phyloP scores from a whole-genome alignment of 2,113 vertebrate species.

The Sylvia atricapilla region DNA sequence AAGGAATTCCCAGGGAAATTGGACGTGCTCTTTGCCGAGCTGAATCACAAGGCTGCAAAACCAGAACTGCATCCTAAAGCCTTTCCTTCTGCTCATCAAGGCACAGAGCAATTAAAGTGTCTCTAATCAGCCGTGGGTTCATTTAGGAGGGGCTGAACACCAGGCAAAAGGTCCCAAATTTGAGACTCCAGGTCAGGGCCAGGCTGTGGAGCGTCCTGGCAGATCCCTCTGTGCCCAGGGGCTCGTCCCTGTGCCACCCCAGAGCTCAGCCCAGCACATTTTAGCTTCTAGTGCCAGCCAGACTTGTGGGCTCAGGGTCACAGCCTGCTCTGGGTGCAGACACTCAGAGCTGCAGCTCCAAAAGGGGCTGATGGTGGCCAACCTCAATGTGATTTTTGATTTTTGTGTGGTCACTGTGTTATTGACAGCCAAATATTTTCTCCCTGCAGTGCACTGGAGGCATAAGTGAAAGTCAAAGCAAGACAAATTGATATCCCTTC shows the following conservation, averaged over 20 bases:
- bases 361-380: not conserved
- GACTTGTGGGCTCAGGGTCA: not conserved
- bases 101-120: not conserved
- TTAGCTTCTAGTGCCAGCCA: rapidly evolving
- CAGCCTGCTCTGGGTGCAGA: not conserved
- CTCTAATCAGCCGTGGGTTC: not conserved
- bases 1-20: not conserved
- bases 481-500: not conserved
- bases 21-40: not conserved
- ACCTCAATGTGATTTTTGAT: not conserved
- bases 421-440: not conserved
- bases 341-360: not conserved
- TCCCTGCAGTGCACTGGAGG: not conserved
- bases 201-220: not conserved
- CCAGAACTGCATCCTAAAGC: not conserved
- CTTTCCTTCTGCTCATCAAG: not conserved
- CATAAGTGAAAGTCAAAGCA: not conserved
- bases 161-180: not conserved
- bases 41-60: not conserved
- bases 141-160: not conserved
- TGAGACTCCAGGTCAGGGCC: not conserved
- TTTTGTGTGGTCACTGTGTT: not conserved
- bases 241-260: not conserved
- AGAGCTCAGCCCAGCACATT: not conserved
- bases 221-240: rapidly evolving